A percentile compares a stretch with the other conserved stretches of the same genome.
Evolutionary conservation across 2,888 invertebrate genomes (phyloP).

Genomic region (Orchestes rusci): DNA sequence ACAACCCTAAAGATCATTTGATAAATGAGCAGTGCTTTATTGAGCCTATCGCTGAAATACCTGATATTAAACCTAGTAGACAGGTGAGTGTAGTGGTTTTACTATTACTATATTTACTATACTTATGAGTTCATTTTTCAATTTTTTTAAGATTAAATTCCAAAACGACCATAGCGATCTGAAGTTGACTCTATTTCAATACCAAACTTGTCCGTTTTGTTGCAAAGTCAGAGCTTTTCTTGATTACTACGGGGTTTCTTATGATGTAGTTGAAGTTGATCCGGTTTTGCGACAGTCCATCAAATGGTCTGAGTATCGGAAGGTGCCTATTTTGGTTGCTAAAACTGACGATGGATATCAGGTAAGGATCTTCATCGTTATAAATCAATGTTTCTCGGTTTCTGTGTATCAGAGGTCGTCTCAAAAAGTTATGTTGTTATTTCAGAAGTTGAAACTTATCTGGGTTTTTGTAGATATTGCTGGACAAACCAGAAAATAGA

Average conservation of each 20-base stretch:
- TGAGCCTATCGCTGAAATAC: slow-evolving; percentile 36
- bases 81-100: slow-evolving; percentile 41
- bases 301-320: slow-evolving; percentile 89
- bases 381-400: too few species aligned
- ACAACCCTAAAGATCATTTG: slow-evolving; percentile 42
- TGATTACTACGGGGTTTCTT: slow-evolving; percentile 88
- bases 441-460: too few species aligned
- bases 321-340: slow-evolving; percentile 86
- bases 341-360: slow-evolving; percentile 67
- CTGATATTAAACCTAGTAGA: slow-evolving; percentile 45
- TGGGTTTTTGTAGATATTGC: too few species aligned
- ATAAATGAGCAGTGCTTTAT: slow-evolving; percentile 43
- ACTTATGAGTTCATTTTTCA: not conserved
- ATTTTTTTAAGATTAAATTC: slow-evolving; percentile 1
- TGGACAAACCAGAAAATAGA: too few species aligned
- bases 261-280: slow-evolving; percentile 95
- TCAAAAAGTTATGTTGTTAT: too few species aligned
- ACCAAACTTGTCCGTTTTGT: slow-evolving; percentile 96
- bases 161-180: slow-evolving; percentile 5
- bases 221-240: slow-evolving; percentile 88
- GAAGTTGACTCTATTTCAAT: slow-evolving; percentile 68
- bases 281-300: slow-evolving; percentile 87
- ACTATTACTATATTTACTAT: not conserved
- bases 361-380: slow-evolving; percentile 33
- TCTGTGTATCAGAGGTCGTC: too few species aligned